phyloP scores from a whole-genome alignment of 2,888 invertebrate species.

The Agrotis clavis region DNA sequence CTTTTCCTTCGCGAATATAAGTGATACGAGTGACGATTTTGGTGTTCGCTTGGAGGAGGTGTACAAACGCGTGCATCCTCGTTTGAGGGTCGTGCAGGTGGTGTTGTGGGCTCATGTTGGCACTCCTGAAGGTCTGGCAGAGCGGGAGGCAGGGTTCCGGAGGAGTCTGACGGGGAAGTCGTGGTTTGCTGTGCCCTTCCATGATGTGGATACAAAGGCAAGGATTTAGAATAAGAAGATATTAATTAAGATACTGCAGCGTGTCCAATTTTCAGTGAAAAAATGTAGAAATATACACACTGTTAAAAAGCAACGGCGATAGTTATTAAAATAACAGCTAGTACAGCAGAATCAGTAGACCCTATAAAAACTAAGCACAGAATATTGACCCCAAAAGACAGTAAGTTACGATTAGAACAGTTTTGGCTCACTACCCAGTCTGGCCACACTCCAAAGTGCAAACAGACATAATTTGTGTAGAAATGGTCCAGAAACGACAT shows the following conservation, averaged over 20 bases:
- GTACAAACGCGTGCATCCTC: conserved; percentile 87
- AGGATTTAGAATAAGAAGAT: conserved; percentile 48
- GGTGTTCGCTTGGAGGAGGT: conserved; percentile 92
- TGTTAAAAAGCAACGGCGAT: too few relatives aligned
- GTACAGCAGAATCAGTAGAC: background rate
- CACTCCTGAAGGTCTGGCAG: conserved; percentile 91
- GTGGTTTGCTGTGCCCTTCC: conserved; percentile 94
- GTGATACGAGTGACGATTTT: conserved; percentile 93
- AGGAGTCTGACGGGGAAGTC: conserved; percentile 92
- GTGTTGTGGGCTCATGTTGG: conserved; percentile 93
- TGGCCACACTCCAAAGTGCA: conserved; percentile 44
- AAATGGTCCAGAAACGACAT: background rate
- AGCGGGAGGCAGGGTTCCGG: conserved; percentile 92
- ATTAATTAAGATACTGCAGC: background rate
- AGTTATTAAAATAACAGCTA: background rate
- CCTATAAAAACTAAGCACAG: background rate
- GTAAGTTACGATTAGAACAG: conserved; percentile 11
- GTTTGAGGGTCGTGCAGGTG: conserved; percentile 93
- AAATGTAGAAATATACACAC: too few relatives aligned
- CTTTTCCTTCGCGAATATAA: conserved; percentile 94
- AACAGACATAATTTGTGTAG: conserved; percentile 2
- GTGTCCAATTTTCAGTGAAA: too few relatives aligned
- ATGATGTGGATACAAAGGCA: conserved; percentile 94
- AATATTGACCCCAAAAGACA: conserved; percentile 8
- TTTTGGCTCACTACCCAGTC: conserved; percentile 24